Conservation (phyloP, 2,888 invertebrate species). For the Galeruca laticollis region DNA sequence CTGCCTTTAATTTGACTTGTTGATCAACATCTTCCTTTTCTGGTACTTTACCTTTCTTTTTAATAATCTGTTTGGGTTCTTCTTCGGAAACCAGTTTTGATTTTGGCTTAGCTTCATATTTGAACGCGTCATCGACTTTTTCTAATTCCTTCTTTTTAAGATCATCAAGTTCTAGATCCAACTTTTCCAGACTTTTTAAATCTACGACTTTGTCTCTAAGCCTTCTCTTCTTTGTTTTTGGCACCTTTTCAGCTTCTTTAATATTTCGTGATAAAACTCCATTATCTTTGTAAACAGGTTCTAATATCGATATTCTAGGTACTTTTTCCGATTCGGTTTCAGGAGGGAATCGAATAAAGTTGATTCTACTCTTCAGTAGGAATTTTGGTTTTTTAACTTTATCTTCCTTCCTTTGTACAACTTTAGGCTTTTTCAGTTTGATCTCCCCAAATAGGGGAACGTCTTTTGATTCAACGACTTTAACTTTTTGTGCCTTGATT, state of each 20-base stretch:
- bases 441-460: constrained; percentile 71
- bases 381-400: constrained; percentile 72
- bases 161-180: constrained; percentile 66
- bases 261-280: constrained; percentile 68
- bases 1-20: constrained; percentile 62
- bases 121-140: constrained; percentile 62
- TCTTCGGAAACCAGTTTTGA: constrained; percentile 51
- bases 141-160: constrained; percentile 63
- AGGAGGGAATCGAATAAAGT: constrained; percentile 67
- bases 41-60: constrained; percentile 64
- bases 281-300: constrained; percentile 61
- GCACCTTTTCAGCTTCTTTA: constrained; percentile 65
- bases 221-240: constrained; percentile 62
- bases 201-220: constrained; percentile 64
- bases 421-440: constrained; percentile 71
- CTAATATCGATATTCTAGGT: constrained; percentile 61
- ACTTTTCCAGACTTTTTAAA: constrained; percentile 65
- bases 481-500: constrained; percentile 72
- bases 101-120: constrained; percentile 50
- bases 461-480: constrained; percentile 70
- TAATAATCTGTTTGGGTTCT: constrained; percentile 56
- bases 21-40: constrained; percentile 58
- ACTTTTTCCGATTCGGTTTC: constrained; percentile 58
- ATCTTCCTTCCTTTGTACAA: constrained; percentile 57
- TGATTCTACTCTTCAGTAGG: constrained; percentile 79